Evolutionary conservation across 2,113 vertebrate genomes (phyloP), one percentile per base, ranked within the genome.

Genomic region (Axis porcinus): DNA sequence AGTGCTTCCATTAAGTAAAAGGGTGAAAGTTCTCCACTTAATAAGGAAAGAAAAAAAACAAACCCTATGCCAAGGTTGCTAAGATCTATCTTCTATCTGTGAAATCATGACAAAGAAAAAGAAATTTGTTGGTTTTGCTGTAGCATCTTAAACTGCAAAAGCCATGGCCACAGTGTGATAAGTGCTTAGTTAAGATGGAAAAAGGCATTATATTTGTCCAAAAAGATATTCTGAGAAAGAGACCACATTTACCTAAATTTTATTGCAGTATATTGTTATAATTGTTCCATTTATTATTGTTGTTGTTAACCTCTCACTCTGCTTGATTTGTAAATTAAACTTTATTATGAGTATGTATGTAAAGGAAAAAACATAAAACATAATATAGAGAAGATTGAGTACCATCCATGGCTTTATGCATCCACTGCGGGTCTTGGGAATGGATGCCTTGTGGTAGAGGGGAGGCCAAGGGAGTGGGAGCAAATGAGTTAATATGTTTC

Each of bases 401-500:
- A 27, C 33, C 23, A 27, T 15, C 81, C 52, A 55, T 1, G 7
- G 21, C 16, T 54, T 55, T 27, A 55, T 36, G 33, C 21, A 55
- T 83, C n/a, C 52, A 55, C 21, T 15, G 33, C 1, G 3, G 7
- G 3, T 83, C 52, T 40, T 36, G n/a, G 21, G 81, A 36, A 36
- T 36, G 7, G 52, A 27, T 9, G 7, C 33, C 21, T n/a, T 27
- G n/a, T 55, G 52, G n/a, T 36, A 55, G 40, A 27, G 52, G 33
- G 52, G 52, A 27, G n/a, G 14, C 21, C 3, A 10, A 2, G 23
- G 52, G 15, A 76, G 27, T 43, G 58, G 70, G 52, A 95, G 47
- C 50, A 92, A 96, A 84, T 84, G 88, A 95, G 55, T 91, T 97
- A 96, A 98, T 96, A 91, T 45, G 36, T 91, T 95, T 84, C 95